phyloP scores from a whole-genome alignment of 2,888 invertebrate species.

The Camptogramma bilineatum region DNA sequence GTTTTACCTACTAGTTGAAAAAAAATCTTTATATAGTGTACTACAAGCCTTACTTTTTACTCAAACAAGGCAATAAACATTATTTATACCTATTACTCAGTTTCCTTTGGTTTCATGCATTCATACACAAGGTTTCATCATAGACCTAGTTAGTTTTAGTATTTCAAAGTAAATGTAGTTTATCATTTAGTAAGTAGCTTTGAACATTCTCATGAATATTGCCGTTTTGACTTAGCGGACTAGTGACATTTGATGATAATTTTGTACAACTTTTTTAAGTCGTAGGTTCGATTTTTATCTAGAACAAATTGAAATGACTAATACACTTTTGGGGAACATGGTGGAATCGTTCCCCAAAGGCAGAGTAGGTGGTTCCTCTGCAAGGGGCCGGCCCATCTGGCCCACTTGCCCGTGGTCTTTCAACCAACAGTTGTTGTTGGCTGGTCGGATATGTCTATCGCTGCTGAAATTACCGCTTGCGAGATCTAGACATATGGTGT shows the following conservation, averaged over 20 bases:
- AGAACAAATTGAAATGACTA: too few species aligned
- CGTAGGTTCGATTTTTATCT: too few species aligned
- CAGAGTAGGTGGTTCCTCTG: too few species aligned
- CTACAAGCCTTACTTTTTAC: slow-evolving; percentile 18
- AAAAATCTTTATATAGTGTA: neutral
- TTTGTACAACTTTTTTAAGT: too few species aligned
- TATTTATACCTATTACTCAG: slow-evolving; percentile 23
- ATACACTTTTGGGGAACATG: too few species aligned
- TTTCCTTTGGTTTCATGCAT: slow-evolving; percentile 6
- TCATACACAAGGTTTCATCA: slow-evolving; percentile 4
- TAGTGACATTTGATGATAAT: neutral
- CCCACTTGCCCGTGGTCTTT: too few species aligned
- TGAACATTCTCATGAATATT: neutral
- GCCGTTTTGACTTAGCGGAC: neutral
- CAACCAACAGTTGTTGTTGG: too few species aligned
- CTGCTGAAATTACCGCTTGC: too few species aligned
- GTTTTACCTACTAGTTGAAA: neutral
- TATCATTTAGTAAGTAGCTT: neutral
- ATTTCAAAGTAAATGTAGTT: neutral
- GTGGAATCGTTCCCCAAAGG: too few species aligned
- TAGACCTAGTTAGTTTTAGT: slow-evolving; percentile 2
- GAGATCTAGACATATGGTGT: too few species aligned
- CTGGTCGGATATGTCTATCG: too few species aligned
- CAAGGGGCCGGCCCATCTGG: too few species aligned
- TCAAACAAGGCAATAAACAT: slow-evolving; percentile 29